Evolutionary conservation across 2,888 invertebrate species (phyloP).

Genomic region (Tiphia femorata): DNA sequence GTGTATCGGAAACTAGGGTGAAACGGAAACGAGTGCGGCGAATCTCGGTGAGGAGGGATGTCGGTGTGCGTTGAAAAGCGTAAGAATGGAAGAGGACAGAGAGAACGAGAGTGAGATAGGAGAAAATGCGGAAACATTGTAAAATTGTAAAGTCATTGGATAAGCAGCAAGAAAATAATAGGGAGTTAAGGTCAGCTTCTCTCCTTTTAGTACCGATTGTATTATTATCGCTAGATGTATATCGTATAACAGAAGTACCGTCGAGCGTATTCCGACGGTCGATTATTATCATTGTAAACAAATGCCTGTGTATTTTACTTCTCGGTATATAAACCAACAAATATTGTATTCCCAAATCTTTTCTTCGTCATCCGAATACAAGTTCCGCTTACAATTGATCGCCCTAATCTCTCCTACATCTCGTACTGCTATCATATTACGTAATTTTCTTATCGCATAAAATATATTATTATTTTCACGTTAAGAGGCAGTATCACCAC

Average conservation of each 20-base stretch:
- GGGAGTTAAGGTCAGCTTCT: conserved; percentile 37
- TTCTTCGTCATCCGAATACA: too few species aligned
- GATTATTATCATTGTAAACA: conserved; percentile 43
- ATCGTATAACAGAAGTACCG: conserved; percentile 34
- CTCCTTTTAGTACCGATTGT: conserved; percentile 51
- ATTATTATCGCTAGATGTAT: conserved; percentile 50
- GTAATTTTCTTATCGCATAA: too few species aligned
- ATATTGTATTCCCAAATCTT: conserved; percentile 42
- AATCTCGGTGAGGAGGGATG: too few species aligned
- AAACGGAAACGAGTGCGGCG: neutral
- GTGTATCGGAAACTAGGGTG: neutral
- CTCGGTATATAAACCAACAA: conserved; percentile 49
- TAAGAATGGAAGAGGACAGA: too few species aligned
- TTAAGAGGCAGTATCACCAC: too few species aligned
- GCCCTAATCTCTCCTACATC: too few species aligned
- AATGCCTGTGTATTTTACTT: conserved; percentile 53
- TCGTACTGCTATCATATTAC: too few species aligned
- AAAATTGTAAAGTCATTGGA: conserved; percentile 37
- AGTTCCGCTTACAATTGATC: too few species aligned
- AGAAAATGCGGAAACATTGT: neutral
- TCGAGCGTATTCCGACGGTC: conserved; percentile 40
- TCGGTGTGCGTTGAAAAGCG: too few species aligned
- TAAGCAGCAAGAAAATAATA: conserved; percentile 27
- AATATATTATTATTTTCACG: too few species aligned
- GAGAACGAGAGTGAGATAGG: neutral